Percentiles rank a stretch among this genome's conserved stretches.
phyloP scores from a whole-genome alignment of 2,113 vertebrate genomes.

The Nibea coibor region DNA sequence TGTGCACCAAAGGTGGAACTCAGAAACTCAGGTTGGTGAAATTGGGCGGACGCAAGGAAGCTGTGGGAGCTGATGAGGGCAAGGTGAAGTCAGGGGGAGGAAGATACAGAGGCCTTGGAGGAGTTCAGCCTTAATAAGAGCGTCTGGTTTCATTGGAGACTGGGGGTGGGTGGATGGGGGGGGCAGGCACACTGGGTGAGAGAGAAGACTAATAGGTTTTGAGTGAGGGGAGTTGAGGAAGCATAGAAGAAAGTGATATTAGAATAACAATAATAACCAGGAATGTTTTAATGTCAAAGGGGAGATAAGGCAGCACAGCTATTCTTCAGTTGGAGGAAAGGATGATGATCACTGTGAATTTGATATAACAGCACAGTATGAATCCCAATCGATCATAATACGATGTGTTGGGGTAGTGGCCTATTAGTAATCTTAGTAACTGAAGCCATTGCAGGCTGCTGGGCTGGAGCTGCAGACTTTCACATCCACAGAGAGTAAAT shows the following conservation, averaged over 20 bases:
- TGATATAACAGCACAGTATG: constrained; percentile 58
- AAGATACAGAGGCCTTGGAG: constrained; percentile 40
- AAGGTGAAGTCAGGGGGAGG: constrained; percentile 44
- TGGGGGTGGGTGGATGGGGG: neutral
- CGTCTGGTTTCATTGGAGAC: constrained; percentile 29
- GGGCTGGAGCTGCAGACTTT: constrained; percentile 16
- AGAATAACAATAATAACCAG: constrained; percentile 29
- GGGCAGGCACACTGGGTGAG: neutral
- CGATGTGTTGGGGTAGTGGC: constrained; percentile 40
- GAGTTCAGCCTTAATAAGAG: constrained; percentile 76
- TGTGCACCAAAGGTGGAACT: constrained; percentile 51
- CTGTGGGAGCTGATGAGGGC: constrained; percentile 44
- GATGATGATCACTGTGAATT: constrained; percentile 56
- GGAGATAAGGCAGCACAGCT: constrained; percentile 19
- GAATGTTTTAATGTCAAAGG: constrained; percentile 41
- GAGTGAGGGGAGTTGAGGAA: neutral
- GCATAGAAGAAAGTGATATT: constrained; percentile 7
- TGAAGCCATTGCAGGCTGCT: constrained; percentile 18
- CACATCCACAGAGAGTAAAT: constrained; percentile 40
- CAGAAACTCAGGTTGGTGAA: constrained; percentile 55
- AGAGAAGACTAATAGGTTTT: constrained; percentile 27
- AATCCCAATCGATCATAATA: constrained; percentile 64
- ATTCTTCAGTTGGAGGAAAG: constrained; percentile 17
- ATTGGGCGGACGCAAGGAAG: constrained; percentile 47
- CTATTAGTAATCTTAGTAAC: constrained; percentile 56